Evolutionary conservation across 2,113 vertebrate species (phyloP), one percentile per base, ranked within the genome.

Genomic region (Alosa alosa): DNA sequence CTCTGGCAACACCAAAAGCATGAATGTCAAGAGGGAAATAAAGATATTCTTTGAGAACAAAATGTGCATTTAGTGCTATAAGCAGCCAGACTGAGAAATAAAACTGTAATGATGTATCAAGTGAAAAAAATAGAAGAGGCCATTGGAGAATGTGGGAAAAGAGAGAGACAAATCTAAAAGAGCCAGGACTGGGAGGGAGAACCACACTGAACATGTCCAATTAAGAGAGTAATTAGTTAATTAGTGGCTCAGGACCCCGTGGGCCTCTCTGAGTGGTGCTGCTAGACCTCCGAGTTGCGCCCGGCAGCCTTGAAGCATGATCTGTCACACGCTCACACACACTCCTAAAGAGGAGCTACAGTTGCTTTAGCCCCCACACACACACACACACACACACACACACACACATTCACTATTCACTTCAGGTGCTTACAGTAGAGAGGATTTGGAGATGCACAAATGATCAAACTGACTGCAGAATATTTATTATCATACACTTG

Each of bases 211-310:
- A 92, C 64, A 75, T 91, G 90, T 92, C 90, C 92, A 94, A 94
- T 94, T 95, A 94, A 84, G 84, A 93, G 93, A 94, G 91, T 94
- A 94, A 94, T 94, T 94, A 93, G 90, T 93, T 93, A 89, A 95
- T 94, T 94, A 94, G 94, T 91, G 89, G 72, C 22, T 86, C 82
- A 90, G 83, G 89, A 90, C 92, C 93, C 90, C 85, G 55, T 91
- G 91, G 93, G 89, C 90, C 88, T 90, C 87, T 78, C 89, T 87
- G 83, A 90, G 84, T 86, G 88, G 68, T 55, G 84, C 39, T 15
- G 83, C 11, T 81, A 83, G 50, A 90, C 89, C 91, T 85, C 84
- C 82, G 82, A 88, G 82, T 87, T 72, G 87, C 81, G 83, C 60
- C 87, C 90, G 89, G 88, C 86, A 87, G 78, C 84, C 89, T 72